Conservation (phyloP, 2,797 vertebrate species). For the Crocidura indochinensis region DNA sequence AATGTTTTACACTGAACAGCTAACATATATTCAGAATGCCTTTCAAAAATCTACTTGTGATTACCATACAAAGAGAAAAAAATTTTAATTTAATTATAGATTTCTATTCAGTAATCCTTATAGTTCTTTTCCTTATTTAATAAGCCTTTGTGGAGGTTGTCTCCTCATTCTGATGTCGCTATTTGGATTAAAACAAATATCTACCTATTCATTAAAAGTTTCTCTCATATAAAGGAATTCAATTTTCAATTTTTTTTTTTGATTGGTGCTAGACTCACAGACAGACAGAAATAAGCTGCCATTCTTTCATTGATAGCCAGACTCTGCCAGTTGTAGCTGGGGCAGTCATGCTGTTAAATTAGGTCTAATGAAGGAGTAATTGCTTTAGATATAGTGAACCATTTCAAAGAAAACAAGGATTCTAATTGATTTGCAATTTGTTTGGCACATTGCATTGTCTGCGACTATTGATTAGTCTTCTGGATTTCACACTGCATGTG, state of each 20-base stretch:
- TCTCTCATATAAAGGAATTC: conserved; percentile 90
- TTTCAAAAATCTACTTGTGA: conserved; percentile 57
- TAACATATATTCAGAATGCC: conserved; percentile 30
- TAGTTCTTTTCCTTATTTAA: conserved; percentile 49
- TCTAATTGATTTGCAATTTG: conserved; percentile 99
- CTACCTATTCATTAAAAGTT: conserved; percentile 88
- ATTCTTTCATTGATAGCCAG: conserved; percentile 93
- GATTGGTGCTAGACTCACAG: conserved; percentile 90
- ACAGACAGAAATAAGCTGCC: conserved; percentile 93
- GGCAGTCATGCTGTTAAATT: conserved; percentile 96
- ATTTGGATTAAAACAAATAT: conserved; percentile 86
- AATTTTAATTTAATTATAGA: conserved; percentile 50
- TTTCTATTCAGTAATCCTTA: conserved; percentile 55
- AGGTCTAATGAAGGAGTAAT: conserved; percentile 99
- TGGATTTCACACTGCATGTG: conserved; percentile 99
- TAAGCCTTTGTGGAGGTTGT: background rate
- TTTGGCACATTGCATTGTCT: conserved; percentile 97
- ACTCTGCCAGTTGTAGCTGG: conserved; percentile 96
- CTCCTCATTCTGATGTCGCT: conserved; percentile 71
- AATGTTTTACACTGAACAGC: conserved; percentile 39
- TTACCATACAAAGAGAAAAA: conserved; percentile 40
- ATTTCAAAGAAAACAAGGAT: conserved; percentile 99
- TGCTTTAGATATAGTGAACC: conserved; percentile 98
- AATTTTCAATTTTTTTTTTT: conserved; percentile 87
- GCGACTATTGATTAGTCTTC: conserved; percentile 98